Base-by-base conservation (phyloP, 2,113 vertebrate species). In the Oryzias melastigma region DNA sequence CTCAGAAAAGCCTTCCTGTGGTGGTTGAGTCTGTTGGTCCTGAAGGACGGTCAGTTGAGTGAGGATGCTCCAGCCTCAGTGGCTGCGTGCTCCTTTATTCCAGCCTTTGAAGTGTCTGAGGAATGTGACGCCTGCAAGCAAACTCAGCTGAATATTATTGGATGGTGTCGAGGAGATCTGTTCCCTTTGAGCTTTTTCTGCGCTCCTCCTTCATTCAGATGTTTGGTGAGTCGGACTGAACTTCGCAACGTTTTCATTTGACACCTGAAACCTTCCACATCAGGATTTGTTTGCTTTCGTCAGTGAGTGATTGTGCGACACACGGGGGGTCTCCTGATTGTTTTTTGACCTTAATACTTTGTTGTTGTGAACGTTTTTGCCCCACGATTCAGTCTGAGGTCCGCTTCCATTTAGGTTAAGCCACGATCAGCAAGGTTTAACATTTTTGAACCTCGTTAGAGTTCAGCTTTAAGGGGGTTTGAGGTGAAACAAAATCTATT, bases 171-270 rank as follows among this genome's bases (percentile, higher is more conserved):
- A 5, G 65, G 65, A 75, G 35, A 58, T 49, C 48, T 65, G 27
- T 62, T 24, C 40, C 27, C 46, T 64, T 59, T 27, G 25, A 45
- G 44, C 67, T 52, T 41, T 17, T 64, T 60, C 43, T 66, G 51
- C 8, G 29, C 35, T 70, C n/a, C 25, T 66, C 43, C 65, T 60
- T 68, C 65, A 15, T 57, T 71, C 77, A 72, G 56, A 66, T 79
- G 72, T 79, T 78, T 47, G 90, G 91, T 91, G 84, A 91, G 91
- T 91, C 48, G 16, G 52, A 47, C 52, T 53, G n/a, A 64, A 65
- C 44, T 56, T 44, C 44, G 19, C 56, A 63, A 20, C 35, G 15
- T 46, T 62, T 65, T 68, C 7, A 16, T 7, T 20, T 53, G 29
- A 27, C 19, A 4, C 50, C 20, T 54, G 44, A 46, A 53, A 42